Base-by-base conservation (phyloP, 2,888 invertebrate species). In the Trichogramma dendrolimi region DNA sequence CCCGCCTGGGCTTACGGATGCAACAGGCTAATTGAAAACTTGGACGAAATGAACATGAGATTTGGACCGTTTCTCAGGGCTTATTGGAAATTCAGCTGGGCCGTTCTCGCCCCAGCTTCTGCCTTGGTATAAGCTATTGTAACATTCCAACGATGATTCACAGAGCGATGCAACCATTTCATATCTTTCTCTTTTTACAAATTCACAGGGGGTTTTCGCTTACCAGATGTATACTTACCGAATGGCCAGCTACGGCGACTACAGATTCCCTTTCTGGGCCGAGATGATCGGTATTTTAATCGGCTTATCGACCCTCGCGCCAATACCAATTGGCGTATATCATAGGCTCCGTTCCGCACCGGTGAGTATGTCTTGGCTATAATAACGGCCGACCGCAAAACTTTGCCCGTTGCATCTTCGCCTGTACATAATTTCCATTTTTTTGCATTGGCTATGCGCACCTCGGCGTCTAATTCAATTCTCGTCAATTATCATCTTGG, bases 41-140 rank as follows among this genome's bases (percentile, higher is more conserved):
- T 88, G 67, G 77, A 73, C 1, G 77, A 80, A 8, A 88, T 89
- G 88, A 78, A 81, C 51, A 88, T 92, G 81, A 85, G 84, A 48
- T 81, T 88, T 44, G 83, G 85, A 64, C 83, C 80, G 61, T 76
- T 84, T 1, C 80, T 85, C 5, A 79, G 81, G 46, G 80, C 80
- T 65, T 88, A 89, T 72, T 93, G 93, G 93, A 86, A 84, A 79
- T 71, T 83, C 27, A 84, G 85, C 50, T 93, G 91, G 91, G 84
- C 84, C 39, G 81, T 87, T 60, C 76, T 89, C 1, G 86, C 89
- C 10, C 93, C 93, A 3, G 48, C 85, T 11, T 83, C 86, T 41
- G 84, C 90, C 64, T 47, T 90, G 73, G 92, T 92, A 81, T 92
- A 81, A 85, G 87, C 84, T 69, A 46, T 38, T 11, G 27, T 49